phyloP scores from a whole-genome alignment of 2,113 vertebrate genomes.

The Nothoprocta pentlandii region DNA sequence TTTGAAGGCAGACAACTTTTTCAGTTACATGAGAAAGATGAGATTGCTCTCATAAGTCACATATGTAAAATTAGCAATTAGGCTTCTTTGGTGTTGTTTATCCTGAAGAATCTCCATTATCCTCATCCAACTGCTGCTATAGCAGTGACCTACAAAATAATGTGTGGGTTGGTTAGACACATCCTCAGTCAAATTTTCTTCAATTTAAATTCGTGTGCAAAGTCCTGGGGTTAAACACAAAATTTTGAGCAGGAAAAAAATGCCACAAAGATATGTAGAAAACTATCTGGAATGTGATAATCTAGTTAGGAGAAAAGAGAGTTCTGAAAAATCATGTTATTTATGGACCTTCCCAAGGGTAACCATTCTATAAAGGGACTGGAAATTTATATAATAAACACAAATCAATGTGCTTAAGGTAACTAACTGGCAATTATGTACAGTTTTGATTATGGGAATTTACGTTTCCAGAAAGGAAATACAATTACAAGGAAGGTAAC shows the following conservation, averaged over 20 bases:
- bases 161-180: background rate
- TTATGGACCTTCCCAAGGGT: conserved; percentile 46
- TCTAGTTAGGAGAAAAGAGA: background rate
- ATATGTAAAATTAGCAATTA: background rate
- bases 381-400: conserved; percentile 14
- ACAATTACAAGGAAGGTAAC: conserved; percentile 40
- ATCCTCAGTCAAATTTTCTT: background rate
- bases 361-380: conserved; percentile 23
- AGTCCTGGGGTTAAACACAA: background rate
- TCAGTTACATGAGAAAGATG: background rate
- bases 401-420: conserved; percentile 48
- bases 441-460: conserved; percentile 65
- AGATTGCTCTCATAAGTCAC: background rate
- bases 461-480: conserved; percentile 54
- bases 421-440: conserved; percentile 53
- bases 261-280: background rate
- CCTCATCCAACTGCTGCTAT: rapidly evolving
- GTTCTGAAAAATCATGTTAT: conserved; percentile 25
- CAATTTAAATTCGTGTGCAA: background rate
- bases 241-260: background rate
- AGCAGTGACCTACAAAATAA: background rate
- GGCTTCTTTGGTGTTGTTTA: background rate
- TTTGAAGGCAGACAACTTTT: background rate
- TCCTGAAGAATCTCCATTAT: background rate
- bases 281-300: background rate